A percentile compares a stretch with the other conserved stretches of the same genome.
phyloP scores from a whole-genome alignment of 2,888 invertebrate species.

The Osmoderma eremita region DNA sequence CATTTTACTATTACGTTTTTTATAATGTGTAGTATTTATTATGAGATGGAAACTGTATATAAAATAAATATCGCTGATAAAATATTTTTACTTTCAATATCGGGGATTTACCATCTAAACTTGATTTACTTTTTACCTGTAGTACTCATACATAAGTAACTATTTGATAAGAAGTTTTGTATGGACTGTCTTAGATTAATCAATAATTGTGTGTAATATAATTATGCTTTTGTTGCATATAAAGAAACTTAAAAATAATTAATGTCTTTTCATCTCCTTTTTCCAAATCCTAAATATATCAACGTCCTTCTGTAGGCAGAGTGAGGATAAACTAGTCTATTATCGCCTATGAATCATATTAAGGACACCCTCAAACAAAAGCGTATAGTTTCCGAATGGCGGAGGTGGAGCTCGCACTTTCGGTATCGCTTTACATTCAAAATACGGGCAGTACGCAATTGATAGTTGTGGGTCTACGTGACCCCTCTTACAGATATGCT shows the following conservation, averaged over 20 bases:
- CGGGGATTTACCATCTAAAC: background rate
- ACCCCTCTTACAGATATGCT: too few relatives aligned
- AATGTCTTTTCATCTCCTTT: slow-evolving; percentile 6
- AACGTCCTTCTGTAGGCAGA: too few relatives aligned
- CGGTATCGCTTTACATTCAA: too few relatives aligned
- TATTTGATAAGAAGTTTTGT: slow-evolving; percentile 42
- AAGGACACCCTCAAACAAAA: too few relatives aligned
- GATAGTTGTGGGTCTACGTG: too few relatives aligned
- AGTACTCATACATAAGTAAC: slow-evolving; percentile 29
- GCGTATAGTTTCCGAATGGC: too few relatives aligned
- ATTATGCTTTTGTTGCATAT: slow-evolving; percentile 38
- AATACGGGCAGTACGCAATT: too few relatives aligned
- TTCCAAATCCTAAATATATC: background rate
- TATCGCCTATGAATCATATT: too few relatives aligned
- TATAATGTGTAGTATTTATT: slow-evolving; percentile 34
- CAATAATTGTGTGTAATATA: slow-evolving; percentile 36
- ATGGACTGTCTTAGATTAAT: slow-evolving; percentile 46
- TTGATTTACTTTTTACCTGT: slow-evolving; percentile 28
- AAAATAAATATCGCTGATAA: slow-evolving; percentile 5
- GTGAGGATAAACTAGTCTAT: too few relatives aligned
- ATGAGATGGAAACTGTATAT: slow-evolving; percentile 24
- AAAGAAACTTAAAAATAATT: slow-evolving; percentile 21
- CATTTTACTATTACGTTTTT: slow-evolving; percentile 1
- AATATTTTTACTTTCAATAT: slow-evolving; percentile 11
- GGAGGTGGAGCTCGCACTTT: too few relatives aligned